Base-by-base conservation (phyloP, 2,113 vertebrate genomes). In the Macaca nemestrina region DNA sequence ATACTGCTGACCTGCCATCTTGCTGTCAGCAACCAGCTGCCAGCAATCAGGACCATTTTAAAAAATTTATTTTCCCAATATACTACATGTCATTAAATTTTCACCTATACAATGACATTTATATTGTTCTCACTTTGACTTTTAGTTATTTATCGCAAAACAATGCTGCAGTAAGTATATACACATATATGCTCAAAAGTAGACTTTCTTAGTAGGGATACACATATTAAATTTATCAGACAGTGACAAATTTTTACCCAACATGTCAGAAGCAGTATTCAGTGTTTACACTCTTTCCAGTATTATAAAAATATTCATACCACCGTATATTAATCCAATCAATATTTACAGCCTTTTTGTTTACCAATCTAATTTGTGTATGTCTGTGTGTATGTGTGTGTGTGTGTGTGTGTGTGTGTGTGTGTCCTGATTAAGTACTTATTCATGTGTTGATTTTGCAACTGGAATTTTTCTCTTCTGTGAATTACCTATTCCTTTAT, bases 41-140 rank as follows among this genome's bases (percentile, higher is more conserved):
- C 38, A 52, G 14, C 9, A 32, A 52, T 88, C 61, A 57, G 50
- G 8, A 30, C 11, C 48, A 86, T 55, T 72, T 91, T 38, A 1
- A 55, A 55, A 82, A 81, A 89, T 82, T 73, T 82, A 89, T 93
- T 88, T 95, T 88, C 55, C n/a, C n/a, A 79, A 35, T 70, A 76
- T 2, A 57, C 35, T 83, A 20, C 16, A 64, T 75, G 20, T 8
- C 50, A 82, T 55, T 85, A 57, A 90, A 86, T 80, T n/a, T 92
- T 90, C 50, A 11, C 48, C 17, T 22, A 73, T 12, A 50, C 4
- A 88, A 30, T 70, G 3, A 40, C 22, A 43, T 55, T 76, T 93
- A 67, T 40, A 50, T 48, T 80, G 59, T 78, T 35, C 17, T n/a
- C 4, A 73, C 38, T 30, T 45, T 82, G 48, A 52, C 16, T 80